Evolutionary conservation across 2,888 invertebrate species (phyloP), one percentile per base, ranked within the genome.

Genomic region (Idaea straminata): DNA sequence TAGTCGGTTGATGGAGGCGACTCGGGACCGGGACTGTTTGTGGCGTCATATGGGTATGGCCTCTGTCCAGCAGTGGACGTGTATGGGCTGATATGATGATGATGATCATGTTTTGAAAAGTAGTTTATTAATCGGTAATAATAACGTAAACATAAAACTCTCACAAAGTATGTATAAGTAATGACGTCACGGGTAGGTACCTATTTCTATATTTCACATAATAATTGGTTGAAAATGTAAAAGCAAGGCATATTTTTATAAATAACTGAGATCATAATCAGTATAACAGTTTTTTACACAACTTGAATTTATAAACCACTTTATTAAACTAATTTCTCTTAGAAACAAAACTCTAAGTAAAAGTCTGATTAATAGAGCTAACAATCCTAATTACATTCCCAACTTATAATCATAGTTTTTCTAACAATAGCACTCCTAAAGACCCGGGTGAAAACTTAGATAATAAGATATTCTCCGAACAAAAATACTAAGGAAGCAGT

Each of bases 401-500:
- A 47, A 47, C 25, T 59, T 61, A 63, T 63, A 57, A 65, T 65
- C 65, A 65, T 60, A 62, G 61, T 66, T 63, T 61, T 47, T 61
- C 65, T 59, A 64, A 57, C 13, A 59, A 34, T 59, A 59, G 34
- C 59, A 59, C 59, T 59, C 34, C 47, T 47, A 59, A 59, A 59
- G 59, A 59, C 59, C 59, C 58, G 16, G 7, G 63, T 66, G 67
- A 68, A 69, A 68, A 69, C 71, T 73, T 69, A 69, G 65, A 68
- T 70, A 73, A 72, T 68, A 71, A 64, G 71, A 74, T 74, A 69
- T 69, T 58, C 65, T 70, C 64, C 64, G 68, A 67, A 70, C 66
- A 70, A 67, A 74, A 72, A 71, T 66, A 67, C 69, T 62, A 63
- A 64, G 65, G 66, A 71, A 74, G 65, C 70, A 70, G 73, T 74